phyloP scores from a whole-genome alignment of 2,113 vertebrate genomes.

The Paralichthys olivaceus region DNA sequence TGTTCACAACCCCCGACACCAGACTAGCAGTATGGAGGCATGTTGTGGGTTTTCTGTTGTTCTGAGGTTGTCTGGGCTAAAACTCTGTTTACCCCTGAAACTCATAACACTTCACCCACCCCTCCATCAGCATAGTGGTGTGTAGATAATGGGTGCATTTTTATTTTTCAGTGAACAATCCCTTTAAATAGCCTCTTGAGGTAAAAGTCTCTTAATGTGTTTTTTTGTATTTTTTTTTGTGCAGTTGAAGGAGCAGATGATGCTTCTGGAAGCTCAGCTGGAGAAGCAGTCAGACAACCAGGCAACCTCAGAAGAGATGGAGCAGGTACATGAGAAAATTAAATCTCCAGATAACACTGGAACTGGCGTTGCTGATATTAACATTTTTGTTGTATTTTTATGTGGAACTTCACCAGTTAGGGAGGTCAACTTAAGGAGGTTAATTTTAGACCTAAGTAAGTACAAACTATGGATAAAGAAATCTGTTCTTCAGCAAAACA shows the following conservation, averaged over 20 bases:
- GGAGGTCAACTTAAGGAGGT: too few relatives aligned
- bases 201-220: neutral
- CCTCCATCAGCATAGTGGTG: too few relatives aligned
- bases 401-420: neutral
- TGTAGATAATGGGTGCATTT: too few relatives aligned
- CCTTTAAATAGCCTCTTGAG: neutral
- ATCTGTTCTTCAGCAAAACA: too few relatives aligned
- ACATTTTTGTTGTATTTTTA: neutral
- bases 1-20: too few relatives aligned
- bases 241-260: slow-evolving; percentile 89
- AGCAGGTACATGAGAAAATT: slow-evolving; percentile 75
- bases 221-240: neutral
- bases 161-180: too few relatives aligned
- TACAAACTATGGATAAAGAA: too few relatives aligned
- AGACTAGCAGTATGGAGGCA: too few relatives aligned
- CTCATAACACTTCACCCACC: too few relatives aligned
- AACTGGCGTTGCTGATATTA: neutral
- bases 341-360: neutral
- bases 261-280: slow-evolving; percentile 89
- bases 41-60: too few relatives aligned
- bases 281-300: slow-evolving; percentile 89
- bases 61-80: too few relatives aligned
- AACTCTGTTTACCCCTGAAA: too few relatives aligned
- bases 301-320: slow-evolving; percentile 85
- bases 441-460: neutral